Percentiles rank a stretch among this genome's conserved stretches.
These are phyloP conservation scores for Tipula unca DNA, from an alignment of 2,888 invertebrate genomes.

Conservation along the genomic window DNA sequence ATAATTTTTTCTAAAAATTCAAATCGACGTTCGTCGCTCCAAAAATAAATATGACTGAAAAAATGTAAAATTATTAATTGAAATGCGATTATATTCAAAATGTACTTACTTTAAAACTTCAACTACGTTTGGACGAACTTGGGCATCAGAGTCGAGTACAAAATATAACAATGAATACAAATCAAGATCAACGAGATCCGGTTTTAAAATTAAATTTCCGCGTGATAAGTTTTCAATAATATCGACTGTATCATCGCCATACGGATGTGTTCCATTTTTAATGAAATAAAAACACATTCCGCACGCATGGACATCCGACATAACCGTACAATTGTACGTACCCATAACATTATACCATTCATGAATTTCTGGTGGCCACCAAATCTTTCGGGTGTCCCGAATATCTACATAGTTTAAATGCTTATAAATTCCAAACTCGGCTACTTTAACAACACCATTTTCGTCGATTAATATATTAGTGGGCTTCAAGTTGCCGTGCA, in stretches of 20 bases:
- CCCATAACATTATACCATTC: conserved; percentile 25
- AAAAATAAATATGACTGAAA: conserved; percentile 36
- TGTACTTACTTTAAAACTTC: conserved; percentile 37
- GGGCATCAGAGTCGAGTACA: conserved; percentile 38
- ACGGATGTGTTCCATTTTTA: conserved; percentile 40
- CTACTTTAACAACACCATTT: conserved; percentile 36
- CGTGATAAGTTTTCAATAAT: conserved; percentile 37
- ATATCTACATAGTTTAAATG: neutral
- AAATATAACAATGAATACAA: conserved; percentile 37
- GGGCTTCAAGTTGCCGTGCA: conserved; percentile 43
- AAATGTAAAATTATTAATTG: neutral
- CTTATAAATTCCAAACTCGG: conserved; percentile 41
- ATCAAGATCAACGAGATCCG: conserved; percentile 27
- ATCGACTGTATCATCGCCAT: conserved; percentile 34
- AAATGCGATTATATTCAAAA: neutral
- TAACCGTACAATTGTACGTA: conserved; percentile 26
- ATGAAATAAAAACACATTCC: conserved; percentile 40
- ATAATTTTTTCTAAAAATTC: conserved; percentile 27
- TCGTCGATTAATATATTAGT: conserved; percentile 41
- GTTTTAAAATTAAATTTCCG: conserved; percentile 20
- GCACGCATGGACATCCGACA: conserved; percentile 29
- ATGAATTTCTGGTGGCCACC: conserved; percentile 31
- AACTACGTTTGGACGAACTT: conserved; percentile 35
- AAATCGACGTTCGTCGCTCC: conserved; percentile 31
- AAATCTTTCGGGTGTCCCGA: conserved; percentile 24